Evolutionary conservation across 2,888 invertebrate genomes (phyloP).

Genomic region (Tetragnatha montana): DNA sequence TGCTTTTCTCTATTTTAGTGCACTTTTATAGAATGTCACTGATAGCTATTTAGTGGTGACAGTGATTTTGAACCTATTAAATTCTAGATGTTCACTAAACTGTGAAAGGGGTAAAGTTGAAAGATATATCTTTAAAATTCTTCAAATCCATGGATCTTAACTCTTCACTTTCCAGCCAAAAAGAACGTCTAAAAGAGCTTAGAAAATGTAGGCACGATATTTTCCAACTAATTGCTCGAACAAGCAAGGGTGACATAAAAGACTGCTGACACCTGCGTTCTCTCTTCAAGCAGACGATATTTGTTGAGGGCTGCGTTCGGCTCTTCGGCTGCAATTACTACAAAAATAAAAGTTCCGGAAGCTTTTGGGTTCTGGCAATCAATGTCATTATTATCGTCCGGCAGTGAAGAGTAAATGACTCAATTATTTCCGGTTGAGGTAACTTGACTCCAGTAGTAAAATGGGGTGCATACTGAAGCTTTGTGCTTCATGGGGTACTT

Average conservation of each 20-base stretch:
- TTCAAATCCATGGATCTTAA: too few species aligned
- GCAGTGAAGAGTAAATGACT: constrained; percentile 40
- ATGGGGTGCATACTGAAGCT: background rate
- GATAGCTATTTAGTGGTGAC: too few species aligned
- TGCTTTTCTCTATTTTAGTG: too few species aligned
- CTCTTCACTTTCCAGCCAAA: too few species aligned
- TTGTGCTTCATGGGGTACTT: background rate
- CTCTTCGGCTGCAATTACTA: constrained; percentile 19
- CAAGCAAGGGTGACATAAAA: background rate
- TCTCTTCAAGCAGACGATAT: background rate
- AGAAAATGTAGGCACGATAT: too few species aligned
- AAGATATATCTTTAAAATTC: too few species aligned
- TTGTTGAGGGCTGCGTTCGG: background rate
- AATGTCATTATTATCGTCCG: constrained; percentile 34
- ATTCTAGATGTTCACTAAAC: too few species aligned
- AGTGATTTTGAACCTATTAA: too few species aligned
- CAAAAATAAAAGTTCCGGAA: constrained; percentile 22
- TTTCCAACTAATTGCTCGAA: background rate
- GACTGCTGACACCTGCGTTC: constrained; percentile 7
- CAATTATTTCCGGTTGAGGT: constrained; percentile 48
- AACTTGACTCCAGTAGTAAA: background rate
- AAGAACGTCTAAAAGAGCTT: too few species aligned
- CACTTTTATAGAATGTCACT: too few species aligned
- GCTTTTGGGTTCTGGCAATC: constrained; percentile 14
- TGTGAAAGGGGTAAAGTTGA: too few species aligned